phyloP scores from a whole-genome alignment of 2,113 vertebrate species.

The Centropus unirufus region DNA sequence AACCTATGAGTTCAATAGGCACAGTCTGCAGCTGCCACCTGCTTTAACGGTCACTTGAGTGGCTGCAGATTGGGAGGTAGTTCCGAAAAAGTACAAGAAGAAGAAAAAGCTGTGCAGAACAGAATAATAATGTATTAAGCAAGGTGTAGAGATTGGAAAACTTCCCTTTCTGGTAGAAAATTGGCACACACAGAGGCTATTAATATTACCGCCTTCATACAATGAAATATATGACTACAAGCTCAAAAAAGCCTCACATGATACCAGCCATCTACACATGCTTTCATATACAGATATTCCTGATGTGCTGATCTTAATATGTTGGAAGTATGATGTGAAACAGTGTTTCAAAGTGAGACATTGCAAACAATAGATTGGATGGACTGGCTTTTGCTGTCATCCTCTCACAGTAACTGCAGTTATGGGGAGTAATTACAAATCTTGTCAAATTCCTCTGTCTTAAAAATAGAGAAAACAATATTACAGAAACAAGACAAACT shows the following conservation, averaged over 20 bases:
- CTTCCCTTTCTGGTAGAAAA: background rate
- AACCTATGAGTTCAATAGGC: background rate
- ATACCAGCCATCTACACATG: background rate
- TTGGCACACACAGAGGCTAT: background rate
- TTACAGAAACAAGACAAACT: background rate
- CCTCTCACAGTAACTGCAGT: background rate
- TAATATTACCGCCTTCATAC: background rate
- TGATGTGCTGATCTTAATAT: background rate
- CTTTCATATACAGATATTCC: background rate
- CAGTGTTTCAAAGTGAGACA: background rate
- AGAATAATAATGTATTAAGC: background rate
- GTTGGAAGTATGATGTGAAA: background rate
- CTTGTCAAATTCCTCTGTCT: background rate
- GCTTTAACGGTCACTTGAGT: accelerated
- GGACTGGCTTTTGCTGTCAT: background rate
- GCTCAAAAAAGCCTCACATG: background rate
- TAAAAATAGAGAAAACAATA: background rate
- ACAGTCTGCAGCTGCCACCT: background rate
- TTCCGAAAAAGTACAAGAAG: background rate
- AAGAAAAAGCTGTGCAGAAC: background rate
- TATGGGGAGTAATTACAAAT: background rate
- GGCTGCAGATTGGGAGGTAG: background rate
- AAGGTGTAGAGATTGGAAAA: background rate
- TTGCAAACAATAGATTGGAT: background rate
- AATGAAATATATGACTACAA: accelerated